Base-by-base conservation (phyloP, 2,113 vertebrate genomes). In the Otolemur garnettii region DNA sequence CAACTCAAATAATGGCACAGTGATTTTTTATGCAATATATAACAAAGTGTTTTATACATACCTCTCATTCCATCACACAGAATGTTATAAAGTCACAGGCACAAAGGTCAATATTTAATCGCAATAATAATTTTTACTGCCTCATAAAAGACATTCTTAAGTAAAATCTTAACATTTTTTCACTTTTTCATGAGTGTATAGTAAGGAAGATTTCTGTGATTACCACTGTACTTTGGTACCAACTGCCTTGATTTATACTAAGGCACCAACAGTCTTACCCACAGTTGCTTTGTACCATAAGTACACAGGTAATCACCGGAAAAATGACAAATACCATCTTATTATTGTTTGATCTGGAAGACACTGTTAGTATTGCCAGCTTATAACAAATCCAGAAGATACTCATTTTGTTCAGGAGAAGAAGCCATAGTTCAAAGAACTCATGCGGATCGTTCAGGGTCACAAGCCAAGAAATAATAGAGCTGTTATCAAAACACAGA, bases 81-180 rank as follows among this genome's bases (percentile, higher is more conserved):
- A 71, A 59, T 93, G 64, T 72, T 45, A 71, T 57, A 75, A 85
- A 5, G 0, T 38, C 64, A 68, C 69, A 18, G 11, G 87, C 26
- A 81, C 33, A 24, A 90, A 87, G n/a, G 1, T 71, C 28, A 84
- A 74, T 15, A 87, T 79, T 78, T 53, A 71, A 60, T 88, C 38
- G 77, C 81, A 87, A 69, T 83, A 79, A 79, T 74, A 45, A 87
- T 28, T 83, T 93, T 83, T 55, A 75, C 9, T 68, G 26, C 5
- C 62, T 93, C 53, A 50, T 45, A 60, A 66, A 94, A 93, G 22
- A 57, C 50, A 80, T 90, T 90, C 83, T 90, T 74, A 80, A 66
- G 24, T 83, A 5, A 90, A 91, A 57, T 13, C 62, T 38, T 38
- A 38, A 38, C 38, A 38, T 38, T 38, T 38, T 38, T 38, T 38